phyloP scores from a whole-genome alignment of 37 sponge, comb jelly and placozoan genomes.

The Diacarnus erythraeanus region DNA sequence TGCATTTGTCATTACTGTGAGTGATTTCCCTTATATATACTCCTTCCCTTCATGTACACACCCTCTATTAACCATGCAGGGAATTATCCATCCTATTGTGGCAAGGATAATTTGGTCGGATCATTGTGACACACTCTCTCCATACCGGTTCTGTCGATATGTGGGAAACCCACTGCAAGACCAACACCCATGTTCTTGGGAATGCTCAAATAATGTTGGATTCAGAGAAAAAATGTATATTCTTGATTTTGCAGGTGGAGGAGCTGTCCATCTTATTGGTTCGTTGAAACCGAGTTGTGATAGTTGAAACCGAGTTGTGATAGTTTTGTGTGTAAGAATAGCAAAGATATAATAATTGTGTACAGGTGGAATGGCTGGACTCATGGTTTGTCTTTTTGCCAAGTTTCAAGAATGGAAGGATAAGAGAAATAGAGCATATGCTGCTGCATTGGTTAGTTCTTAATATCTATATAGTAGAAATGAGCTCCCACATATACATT shows the following conservation, averaged over 20 bases:
- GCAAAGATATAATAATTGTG: too few species aligned
- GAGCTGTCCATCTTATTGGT: slow-evolving; percentile 91
- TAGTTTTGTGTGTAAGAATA: too few species aligned
- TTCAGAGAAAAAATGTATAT: slow-evolving; percentile 55
- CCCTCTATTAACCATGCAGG: too few species aligned
- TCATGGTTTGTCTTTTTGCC: slow-evolving; percentile 74
- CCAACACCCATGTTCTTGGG: neutral
- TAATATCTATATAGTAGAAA: neutral
- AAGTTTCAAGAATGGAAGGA: slow-evolving; percentile 68
- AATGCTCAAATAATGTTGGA: neutral
- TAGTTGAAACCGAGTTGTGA: too few species aligned
- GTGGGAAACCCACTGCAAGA: neutral
- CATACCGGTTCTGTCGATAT: slow-evolving; percentile 73
- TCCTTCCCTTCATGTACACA: too few species aligned
- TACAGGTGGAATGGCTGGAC: slow-evolving; percentile 75
- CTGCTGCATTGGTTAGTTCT: neutral
- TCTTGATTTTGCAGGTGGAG: slow-evolving; percentile 93
- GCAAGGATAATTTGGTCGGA: slow-evolving; percentile 78
- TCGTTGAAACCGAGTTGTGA: too few species aligned
- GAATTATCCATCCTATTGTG: slow-evolving; percentile 70
- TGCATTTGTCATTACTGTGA: slow-evolving; percentile 90
- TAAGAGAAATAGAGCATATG: neutral
- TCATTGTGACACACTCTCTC: slow-evolving; percentile 49
- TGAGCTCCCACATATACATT: neutral
- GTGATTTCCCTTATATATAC: slow-evolving; percentile 11